Percentiles rank a stretch among this genome's conserved stretches.
Conservation (phyloP, 2,113 vertebrate species). For the Pantherophis guttatus region DNA sequence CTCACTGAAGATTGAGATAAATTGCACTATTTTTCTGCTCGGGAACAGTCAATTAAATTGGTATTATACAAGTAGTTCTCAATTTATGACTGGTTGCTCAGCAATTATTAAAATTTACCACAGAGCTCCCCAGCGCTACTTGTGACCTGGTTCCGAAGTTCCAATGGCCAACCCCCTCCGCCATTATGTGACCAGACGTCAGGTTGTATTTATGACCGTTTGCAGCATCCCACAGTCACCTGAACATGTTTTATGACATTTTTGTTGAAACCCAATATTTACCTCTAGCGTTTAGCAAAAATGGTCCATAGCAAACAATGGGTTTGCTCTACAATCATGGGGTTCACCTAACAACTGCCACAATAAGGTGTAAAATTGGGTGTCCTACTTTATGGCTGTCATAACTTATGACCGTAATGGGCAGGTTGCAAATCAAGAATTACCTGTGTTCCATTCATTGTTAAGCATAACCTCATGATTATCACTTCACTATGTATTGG, state of each 20-base stretch:
- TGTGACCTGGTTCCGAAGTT: background rate
- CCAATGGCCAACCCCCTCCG: background rate
- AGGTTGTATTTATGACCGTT: background rate
- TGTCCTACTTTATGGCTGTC: background rate
- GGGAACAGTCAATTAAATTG: background rate
- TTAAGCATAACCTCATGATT: background rate
- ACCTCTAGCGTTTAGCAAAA: background rate
- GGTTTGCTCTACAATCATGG: background rate
- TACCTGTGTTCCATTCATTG: background rate
- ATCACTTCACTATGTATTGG: background rate
- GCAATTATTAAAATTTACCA: background rate
- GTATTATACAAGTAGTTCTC: background rate
- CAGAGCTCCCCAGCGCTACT: background rate
- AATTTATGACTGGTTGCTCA: background rate
- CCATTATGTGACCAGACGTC: background rate
- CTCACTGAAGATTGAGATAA: background rate
- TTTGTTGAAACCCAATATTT: background rate
- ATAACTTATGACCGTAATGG: background rate
- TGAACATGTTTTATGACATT: background rate
- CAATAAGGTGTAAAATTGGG: background rate
- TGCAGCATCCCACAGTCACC: too few relatives aligned
- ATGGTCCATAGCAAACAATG: background rate
- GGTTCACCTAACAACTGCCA: background rate
- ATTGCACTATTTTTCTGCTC: background rate
- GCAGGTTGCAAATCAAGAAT: background rate